A percentile compares a stretch with the other conserved stretches of the same genome.
phyloP scores from a whole-genome alignment of 2,797 vertebrate genomes.

The Gadopsis marmoratus region DNA sequence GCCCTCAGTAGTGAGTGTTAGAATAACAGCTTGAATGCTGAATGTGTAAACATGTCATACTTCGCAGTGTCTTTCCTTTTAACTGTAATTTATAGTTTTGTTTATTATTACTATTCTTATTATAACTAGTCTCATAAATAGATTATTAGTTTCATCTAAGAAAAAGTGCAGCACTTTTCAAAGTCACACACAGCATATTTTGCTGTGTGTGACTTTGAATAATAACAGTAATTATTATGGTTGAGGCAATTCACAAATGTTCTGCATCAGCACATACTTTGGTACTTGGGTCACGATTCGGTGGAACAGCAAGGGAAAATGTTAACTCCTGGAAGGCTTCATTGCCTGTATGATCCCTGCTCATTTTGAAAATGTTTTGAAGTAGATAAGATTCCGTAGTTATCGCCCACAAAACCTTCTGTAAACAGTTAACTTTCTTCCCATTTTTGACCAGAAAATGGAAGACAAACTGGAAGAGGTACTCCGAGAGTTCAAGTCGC shows the following conservation, averaged over 20 bases:
- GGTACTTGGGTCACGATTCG: slow-evolving; percentile 45
- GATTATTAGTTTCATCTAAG: background rate
- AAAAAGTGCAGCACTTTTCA: slow-evolving; percentile 12
- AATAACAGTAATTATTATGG: slow-evolving; percentile 55
- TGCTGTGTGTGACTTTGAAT: too few species aligned
- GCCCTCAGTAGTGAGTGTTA: slow-evolving; percentile 84
- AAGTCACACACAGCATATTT: background rate
- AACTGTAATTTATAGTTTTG: background rate
- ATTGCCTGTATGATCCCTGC: background rate
- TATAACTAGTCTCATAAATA: background rate
- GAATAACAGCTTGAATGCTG: background rate
- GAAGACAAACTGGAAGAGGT: slow-evolving; percentile 98
- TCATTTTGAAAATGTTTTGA: slow-evolving; percentile 2
- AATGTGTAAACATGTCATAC: background rate
- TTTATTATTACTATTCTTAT: background rate
- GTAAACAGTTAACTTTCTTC: slow-evolving; percentile 3
- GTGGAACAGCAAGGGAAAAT: slow-evolving; percentile 41
- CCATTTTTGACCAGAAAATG: slow-evolving; percentile 86
- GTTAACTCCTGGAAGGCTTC: slow-evolving; percentile 23
- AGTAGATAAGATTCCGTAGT: background rate
- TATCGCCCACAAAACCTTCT: background rate
- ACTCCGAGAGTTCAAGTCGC: slow-evolving; percentile 95
- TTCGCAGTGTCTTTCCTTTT: background rate
- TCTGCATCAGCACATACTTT: slow-evolving; percentile 66
- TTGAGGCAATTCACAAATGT: slow-evolving; percentile 59